Base-by-base conservation (phyloP, 2,113 vertebrate species). In the Pardalotus punctatus region DNA sequence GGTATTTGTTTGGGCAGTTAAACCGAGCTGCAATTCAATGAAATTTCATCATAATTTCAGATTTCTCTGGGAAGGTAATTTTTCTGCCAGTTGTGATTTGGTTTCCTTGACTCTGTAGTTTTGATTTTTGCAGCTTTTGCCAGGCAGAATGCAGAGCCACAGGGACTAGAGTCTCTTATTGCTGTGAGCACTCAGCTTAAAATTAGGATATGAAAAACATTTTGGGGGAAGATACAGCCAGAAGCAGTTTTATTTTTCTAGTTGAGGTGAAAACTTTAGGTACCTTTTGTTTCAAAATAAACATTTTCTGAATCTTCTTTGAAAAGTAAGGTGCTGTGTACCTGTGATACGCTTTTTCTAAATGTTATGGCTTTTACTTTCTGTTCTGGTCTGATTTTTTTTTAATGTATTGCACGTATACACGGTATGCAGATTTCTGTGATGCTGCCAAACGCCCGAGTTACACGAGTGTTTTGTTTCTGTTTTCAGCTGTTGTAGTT, bases 331-430 rank as follows among this genome's bases (percentile, higher is more conserved):
- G 29, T 50, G 9, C n/a, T 70, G 6, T 14, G 12, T 67, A 61
- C 11, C 43, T n/a, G 13, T 4, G 0, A 31, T 29, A n/a, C 0
- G 1, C 23, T 45, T 58, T 70, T 82, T 56, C 21, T n/a, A 35
- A 61, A 35, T 56, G 22, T 12, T 51, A 20, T 11, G 8, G 10
- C 22, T 90, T 87, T 64, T 19, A 4, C 53, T 78, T 83, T 83
- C 53, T 80, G 14, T 36, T 53, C 24, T 73, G 16, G 36, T 88
- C 31, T 71, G 28, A n/a, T n/a, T 40, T 77, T n/a, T 77, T 69
- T 3, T n/a, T n/a, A n/a, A 14, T 31, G 18, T 57, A 4, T 40
- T 86, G 18, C 7, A 0, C 42, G 5, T 64, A 40, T 22, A 28
- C 14, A 29, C 1, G 1, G 35, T 56, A 56, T 4, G 42, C 27